phyloP scores from a whole-genome alignment of 2,888 invertebrate genomes.

The Homarus gammarus region DNA sequence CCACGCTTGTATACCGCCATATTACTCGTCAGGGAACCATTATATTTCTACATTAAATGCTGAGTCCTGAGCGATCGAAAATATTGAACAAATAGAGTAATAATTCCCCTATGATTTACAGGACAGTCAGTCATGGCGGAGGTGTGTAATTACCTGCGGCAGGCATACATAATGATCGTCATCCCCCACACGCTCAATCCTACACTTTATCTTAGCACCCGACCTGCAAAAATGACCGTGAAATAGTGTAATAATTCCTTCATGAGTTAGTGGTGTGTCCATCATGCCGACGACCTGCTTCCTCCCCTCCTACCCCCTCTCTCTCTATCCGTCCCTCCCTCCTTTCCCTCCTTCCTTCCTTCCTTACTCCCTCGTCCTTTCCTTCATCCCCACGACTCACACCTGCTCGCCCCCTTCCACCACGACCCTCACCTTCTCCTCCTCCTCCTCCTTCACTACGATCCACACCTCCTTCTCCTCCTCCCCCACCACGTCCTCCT shows the following conservation, averaged over 20 bases:
- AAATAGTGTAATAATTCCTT: conserved; percentile 20
- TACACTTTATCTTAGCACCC: neutral
- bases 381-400: neutral
- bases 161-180: neutral
- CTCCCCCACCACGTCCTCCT: neutral
- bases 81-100: conserved; percentile 15
- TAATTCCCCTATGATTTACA: neutral
- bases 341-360: neutral
- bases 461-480: neutral
- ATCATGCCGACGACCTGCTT: conserved; percentile 14
- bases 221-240: conserved; percentile 12
- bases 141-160: neutral
- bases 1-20: neutral
- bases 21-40: neutral
- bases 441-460: too few relatives aligned
- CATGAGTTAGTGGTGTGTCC: conserved; percentile 3
- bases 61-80: neutral
- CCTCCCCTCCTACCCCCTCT: neutral
- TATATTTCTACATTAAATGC: neutral
- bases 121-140: neutral
- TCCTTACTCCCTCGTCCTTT: too few relatives aligned
- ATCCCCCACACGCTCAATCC: neutral
- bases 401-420: too few relatives aligned
- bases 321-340: neutral
- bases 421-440: neutral